These are phyloP conservation scores for Neodon shergylaensis DNA, from an alignment of 2,113 vertebrate genomes.

Conservation along the genomic window DNA sequence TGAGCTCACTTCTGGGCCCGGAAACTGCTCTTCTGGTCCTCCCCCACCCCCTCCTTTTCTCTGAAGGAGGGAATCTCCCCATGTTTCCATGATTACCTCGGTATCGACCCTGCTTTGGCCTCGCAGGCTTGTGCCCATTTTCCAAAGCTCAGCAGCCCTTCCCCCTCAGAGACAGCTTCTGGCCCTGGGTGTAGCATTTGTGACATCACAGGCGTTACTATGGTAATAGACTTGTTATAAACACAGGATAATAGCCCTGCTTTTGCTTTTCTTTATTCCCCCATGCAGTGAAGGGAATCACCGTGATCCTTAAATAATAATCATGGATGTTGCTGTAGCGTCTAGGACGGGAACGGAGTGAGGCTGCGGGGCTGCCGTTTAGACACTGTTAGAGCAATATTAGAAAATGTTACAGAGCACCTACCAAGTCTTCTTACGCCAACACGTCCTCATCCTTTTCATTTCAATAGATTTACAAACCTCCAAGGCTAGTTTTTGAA, in stretches of 20 bases:
- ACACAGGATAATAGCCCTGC: slow-evolving; percentile 70
- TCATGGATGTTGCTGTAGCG: slow-evolving; percentile 29
- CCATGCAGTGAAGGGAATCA: slow-evolving; percentile 63
- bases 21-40: slow-evolving; percentile 41
- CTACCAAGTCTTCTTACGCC: neutral
- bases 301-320: slow-evolving; percentile 67
- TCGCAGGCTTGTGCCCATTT: slow-evolving; percentile 2
- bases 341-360: slow-evolving; percentile 15
- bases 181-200: slow-evolving; percentile 58
- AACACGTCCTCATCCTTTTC: slow-evolving; percentile 32
- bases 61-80: neutral
- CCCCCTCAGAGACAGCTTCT: slow-evolving; percentile 39
- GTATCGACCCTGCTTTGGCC: slow-evolving; percentile 31
- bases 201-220: slow-evolving; percentile 74
- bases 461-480: slow-evolving; percentile 37
- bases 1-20: slow-evolving; percentile 29
- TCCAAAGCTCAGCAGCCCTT: neutral
- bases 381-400: neutral
- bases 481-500: slow-evolving; percentile 52
- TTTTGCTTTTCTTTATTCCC: slow-evolving; percentile 37
- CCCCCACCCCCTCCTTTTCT: neutral
- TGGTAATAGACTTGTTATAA: slow-evolving; percentile 78
- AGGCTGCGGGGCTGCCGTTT: neutral
- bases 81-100: neutral
- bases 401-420: slow-evolving; percentile 36